A percentile compares a stretch with the other conserved stretches of the same genome.
phyloP scores from a whole-genome alignment of 1,140 invertebrate genomes.

The Chironomus tepperi region DNA sequence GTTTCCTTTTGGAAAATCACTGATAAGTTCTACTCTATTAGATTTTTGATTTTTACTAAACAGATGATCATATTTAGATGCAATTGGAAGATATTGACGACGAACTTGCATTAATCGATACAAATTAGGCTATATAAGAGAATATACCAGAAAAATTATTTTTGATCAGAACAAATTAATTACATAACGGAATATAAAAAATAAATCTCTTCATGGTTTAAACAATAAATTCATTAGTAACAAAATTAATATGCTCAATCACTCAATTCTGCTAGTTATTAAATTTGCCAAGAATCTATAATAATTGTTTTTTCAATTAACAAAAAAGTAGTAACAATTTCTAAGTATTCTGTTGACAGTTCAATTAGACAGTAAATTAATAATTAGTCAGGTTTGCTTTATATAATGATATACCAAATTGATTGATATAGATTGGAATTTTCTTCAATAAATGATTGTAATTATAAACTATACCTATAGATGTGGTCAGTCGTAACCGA shows the following conservation, averaged over 20 bases:
- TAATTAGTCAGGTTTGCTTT: too few species aligned
- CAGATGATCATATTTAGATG: constrained; percentile 68
- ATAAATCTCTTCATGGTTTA: too few species aligned
- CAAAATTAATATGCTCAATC: not conserved
- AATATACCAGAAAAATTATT: too few species aligned
- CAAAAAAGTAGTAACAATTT: not conserved
- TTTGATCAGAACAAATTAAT: too few species aligned
- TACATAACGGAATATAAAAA: constrained; percentile 18
- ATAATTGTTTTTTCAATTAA: not conserved
- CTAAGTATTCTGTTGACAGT: not conserved
- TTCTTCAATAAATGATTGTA: too few species aligned
- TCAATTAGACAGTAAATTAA: not conserved
- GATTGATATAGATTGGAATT: too few species aligned
- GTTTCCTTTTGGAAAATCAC: constrained; percentile 77
- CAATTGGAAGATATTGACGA: constrained; percentile 67
- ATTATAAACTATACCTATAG: too few species aligned
- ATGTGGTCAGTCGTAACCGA: too few species aligned
- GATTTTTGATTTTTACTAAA: constrained; percentile 61
- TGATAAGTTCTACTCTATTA: constrained; percentile 82
- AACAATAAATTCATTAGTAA: not conserved
- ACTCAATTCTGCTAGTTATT: too few species aligned
- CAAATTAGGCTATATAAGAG: constrained; percentile 62
- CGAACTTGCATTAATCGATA: constrained; percentile 83
- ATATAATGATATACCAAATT: too few species aligned
- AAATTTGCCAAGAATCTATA: too few species aligned